Evolutionary conservation across 92 coral and sea anemone genomes (phyloP).

Genomic region (Umimayanthus chanpuru): DNA sequence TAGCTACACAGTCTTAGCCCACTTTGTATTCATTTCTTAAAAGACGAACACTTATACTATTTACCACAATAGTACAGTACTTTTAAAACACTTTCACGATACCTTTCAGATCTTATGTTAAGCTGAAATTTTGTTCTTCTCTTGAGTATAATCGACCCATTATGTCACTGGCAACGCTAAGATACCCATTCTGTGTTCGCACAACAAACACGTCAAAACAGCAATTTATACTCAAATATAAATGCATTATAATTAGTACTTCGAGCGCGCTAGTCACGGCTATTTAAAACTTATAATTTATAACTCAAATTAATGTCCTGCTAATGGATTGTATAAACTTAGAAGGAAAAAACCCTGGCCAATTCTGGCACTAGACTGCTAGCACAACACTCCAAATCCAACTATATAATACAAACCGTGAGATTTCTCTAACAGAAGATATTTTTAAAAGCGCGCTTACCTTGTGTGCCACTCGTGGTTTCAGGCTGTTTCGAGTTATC

Average conservation of each 20-base stretch:
- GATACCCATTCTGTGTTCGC: not conserved
- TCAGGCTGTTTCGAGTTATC: conserved; percentile 7
- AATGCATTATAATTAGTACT: not conserved
- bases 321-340: not conserved
- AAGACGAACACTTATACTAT: no score
- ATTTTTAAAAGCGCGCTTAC: not conserved
- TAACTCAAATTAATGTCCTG: not conserved
- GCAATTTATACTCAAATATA: not conserved
- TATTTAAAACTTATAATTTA: no score
- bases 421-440: not conserved
- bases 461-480: not conserved
- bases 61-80: no score
- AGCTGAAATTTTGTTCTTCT: not conserved
- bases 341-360: no score
- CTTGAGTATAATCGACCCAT: not conserved
- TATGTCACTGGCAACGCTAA: not conserved
- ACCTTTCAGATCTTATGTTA: not conserved
- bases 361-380: not conserved
- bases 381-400: not conserved
- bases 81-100: no score
- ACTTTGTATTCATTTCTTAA: no score
- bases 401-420: not conserved
- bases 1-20: no score
- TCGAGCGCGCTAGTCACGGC: not conserved
- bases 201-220: not conserved